Base-by-base conservation (phyloP, 2,797 vertebrate species). In the Dipus sagitta region DNA sequence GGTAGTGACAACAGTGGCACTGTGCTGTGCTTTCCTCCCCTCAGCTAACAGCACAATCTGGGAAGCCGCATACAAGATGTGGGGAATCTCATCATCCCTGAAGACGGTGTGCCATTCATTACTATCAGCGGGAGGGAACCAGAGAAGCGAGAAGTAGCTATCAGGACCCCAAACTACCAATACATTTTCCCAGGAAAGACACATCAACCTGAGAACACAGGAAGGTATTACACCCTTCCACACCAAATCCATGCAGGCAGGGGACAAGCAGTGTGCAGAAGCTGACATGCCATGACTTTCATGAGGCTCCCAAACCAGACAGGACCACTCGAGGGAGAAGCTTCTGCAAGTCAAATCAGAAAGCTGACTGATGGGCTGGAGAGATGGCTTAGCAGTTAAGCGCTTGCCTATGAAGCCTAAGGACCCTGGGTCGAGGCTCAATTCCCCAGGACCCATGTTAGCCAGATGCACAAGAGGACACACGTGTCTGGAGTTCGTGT, bases 271-370 rank as follows among this genome's bases (percentile, higher is more conserved):
- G 15, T 52, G 42, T 64, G 60, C 71, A 32, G 86, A 68, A 24
- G 18, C 67, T 26, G 21, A 26, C 14, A 32, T 20, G 38, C 32
- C 12, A 11, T 24, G 76, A 24, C 26, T 18, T 42, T 2, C 1
- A 28, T 2, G 17, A 90, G 64, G 8, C 38, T 81, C 79, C 54
- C n/a, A 79, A 58, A 71, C 60, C 15, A 54, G 68, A 21, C 15
- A 82, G 67, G 7, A 47, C 12, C 21, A n/a, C 4, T 6, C 32
- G 20, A 76, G 28, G 7, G 54, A 83, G 60, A 8, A 62, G 26
- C 8, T 58, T 90, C 47, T 74, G 20, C 21, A 85, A 68, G 67
- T 58, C 88, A 92, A 85, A 80, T 23, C 62, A 28, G 75, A 85
- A 38, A 38, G 87, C 23, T 78, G 38, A 78, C 12, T 32, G 47